Conservation (phyloP, 1,140 invertebrate genomes). For the Trichogramma pretiosum region DNA sequence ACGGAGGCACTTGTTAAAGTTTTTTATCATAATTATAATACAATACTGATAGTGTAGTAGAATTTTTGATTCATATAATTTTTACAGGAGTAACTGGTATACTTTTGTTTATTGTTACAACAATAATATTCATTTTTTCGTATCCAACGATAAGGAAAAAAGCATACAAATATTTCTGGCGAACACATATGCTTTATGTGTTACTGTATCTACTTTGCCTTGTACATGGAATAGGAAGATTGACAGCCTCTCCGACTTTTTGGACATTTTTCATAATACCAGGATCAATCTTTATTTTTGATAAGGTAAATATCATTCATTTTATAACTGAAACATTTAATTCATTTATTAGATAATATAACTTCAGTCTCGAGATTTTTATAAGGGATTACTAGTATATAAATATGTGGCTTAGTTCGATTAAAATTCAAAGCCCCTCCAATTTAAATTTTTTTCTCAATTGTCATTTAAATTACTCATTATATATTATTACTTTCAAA, state of each 20-base stretch:
- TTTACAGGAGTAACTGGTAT: constrained; percentile 86
- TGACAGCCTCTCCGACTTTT: constrained; percentile 88
- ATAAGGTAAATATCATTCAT: constrained; percentile 62
- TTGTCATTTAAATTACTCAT: too few species aligned
- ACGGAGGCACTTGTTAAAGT: too few species aligned
- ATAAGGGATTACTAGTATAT: too few species aligned
- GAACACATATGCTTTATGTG: constrained; percentile 90
- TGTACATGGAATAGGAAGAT: constrained; percentile 86
- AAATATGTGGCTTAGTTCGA: too few species aligned
- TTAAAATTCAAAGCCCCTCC: too few species aligned
- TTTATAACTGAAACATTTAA: not conserved
- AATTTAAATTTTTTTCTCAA: too few species aligned
- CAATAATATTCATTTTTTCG: constrained; percentile 94
- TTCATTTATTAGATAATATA: not conserved
- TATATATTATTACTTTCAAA: too few species aligned
- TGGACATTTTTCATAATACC: constrained; percentile 95
- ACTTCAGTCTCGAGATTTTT: too few species aligned
- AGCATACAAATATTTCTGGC: constrained; percentile 95
- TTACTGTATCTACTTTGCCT: constrained; percentile 82
- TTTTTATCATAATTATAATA: too few species aligned
- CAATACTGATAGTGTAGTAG: too few species aligned
- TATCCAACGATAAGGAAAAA: constrained; percentile 88
- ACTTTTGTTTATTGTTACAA: constrained; percentile 84
- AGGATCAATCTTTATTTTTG: constrained; percentile 79
- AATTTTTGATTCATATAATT: too few species aligned